A percentile compares a stretch with the other conserved stretches of the same genome.
phyloP scores from a whole-genome alignment of 2,113 vertebrate species.

The Podarcis muralis region DNA sequence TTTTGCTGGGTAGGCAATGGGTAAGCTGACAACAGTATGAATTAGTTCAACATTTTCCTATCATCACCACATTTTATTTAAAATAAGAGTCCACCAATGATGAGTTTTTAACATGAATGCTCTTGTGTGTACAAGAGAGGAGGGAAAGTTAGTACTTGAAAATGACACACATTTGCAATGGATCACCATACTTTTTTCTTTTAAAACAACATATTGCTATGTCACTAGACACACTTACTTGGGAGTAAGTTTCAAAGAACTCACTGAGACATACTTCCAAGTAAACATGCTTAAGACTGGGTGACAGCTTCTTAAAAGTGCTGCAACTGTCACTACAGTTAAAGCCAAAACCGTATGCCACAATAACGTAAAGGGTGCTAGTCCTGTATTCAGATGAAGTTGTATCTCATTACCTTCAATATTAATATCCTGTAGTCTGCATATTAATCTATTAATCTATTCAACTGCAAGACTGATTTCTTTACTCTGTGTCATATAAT shows the following conservation, averaged over 20 bases:
- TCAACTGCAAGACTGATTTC: not conserved
- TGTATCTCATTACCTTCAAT: not conserved
- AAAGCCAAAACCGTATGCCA: not conserved
- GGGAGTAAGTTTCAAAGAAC: not conserved
- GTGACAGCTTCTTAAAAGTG: not conserved
- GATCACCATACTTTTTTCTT: not conserved
- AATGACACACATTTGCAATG: not conserved
- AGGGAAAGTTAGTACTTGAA: not conserved
- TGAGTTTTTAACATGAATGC: not conserved
- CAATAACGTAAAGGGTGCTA: not conserved
- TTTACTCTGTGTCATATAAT: not conserved
- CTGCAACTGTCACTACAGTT: not conserved
- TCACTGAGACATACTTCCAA: not conserved
- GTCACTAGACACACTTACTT: too few species aligned
- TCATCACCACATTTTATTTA: not conserved
- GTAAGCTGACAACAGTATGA: not conserved
- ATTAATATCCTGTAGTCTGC: not conserved
- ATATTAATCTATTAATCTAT: not conserved
- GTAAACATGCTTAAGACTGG: not conserved
- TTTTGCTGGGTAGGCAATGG: not conserved
- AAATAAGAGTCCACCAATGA: not conserved
- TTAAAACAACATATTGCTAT: not conserved
- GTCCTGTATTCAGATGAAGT: not conserved
- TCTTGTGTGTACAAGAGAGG: too few species aligned
- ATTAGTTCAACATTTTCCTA: not conserved